phyloP scores from a whole-genome alignment of 2,797 vertebrate genomes.

The Rhinella marina region DNA sequence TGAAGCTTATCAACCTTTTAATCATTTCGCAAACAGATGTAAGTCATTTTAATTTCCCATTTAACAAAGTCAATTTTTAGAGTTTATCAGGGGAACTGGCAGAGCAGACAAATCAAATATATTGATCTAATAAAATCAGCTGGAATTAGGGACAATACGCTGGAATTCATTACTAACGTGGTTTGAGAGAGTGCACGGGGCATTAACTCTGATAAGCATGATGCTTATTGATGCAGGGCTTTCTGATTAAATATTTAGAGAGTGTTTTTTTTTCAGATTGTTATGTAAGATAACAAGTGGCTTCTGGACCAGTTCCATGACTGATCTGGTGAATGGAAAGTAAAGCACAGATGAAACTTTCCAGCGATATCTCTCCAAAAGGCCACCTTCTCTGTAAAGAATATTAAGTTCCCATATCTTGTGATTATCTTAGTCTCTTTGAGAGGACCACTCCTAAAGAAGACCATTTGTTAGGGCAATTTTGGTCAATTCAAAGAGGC shows the following conservation, averaged over 20 bases:
- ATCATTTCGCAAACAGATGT: slow-evolving; percentile 62
- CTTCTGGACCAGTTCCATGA: not conserved
- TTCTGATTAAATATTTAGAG: slow-evolving; percentile 59
- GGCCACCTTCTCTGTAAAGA: too few relatives aligned
- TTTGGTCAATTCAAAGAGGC: not conserved
- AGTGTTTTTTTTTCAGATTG: slow-evolving; percentile 24
- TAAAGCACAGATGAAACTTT: not conserved
- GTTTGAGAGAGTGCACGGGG: slow-evolving; percentile 42
- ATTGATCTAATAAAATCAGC: slow-evolving; percentile 62
- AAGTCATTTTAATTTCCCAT: slow-evolving; percentile 62
- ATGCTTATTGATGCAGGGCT: slow-evolving; percentile 54
- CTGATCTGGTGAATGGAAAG: not conserved
- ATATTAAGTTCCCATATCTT: too few relatives aligned
- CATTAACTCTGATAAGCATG: slow-evolving; percentile 48
- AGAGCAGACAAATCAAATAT: slow-evolving; percentile 60
- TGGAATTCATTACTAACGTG: slow-evolving; percentile 56
- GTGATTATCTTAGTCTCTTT: too few relatives aligned
- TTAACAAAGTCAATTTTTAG: slow-evolving; percentile 61
- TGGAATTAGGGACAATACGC: slow-evolving; percentile 59
- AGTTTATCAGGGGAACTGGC: slow-evolving; percentile 57
- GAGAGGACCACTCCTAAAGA: too few relatives aligned
- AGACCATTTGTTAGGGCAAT: too few relatives aligned
- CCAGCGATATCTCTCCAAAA: too few relatives aligned
- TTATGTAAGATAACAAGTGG: slow-evolving; percentile 45
- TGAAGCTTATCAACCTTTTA: slow-evolving; percentile 61